A percentile compares a stretch with the other conserved stretches of the same genome.
These are phyloP conservation scores for Phaetusa simplex DNA, from an alignment of 2,113 vertebrate genomes.

Conservation along the genomic window DNA sequence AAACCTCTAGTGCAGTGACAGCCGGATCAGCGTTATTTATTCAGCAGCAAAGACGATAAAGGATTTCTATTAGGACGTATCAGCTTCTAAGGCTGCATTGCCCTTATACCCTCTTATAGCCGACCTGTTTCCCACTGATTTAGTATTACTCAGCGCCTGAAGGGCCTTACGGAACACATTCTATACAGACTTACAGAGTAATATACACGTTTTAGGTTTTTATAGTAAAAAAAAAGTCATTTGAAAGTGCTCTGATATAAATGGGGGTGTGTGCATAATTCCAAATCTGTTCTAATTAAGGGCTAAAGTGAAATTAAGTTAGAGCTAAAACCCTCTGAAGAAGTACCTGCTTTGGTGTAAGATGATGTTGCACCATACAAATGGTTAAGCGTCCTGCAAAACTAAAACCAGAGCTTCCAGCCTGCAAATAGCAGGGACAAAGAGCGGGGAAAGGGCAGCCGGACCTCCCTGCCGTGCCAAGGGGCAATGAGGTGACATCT, in stretches of 20 bases:
- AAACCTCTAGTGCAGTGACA: neutral
- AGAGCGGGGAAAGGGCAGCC: fast-evolving
- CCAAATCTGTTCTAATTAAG: neutral
- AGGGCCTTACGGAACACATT: neutral
- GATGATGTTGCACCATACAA: neutral
- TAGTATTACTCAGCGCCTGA: neutral
- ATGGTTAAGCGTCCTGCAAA: neutral
- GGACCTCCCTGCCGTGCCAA: neutral
- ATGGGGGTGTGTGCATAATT: fast-evolving
- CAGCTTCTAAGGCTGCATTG: neutral
- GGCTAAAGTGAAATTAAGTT: neutral
- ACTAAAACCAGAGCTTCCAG: neutral
- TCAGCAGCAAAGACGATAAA: neutral
- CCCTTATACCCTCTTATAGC: neutral
- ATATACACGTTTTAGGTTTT: neutral
- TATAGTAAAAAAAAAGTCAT: neutral
- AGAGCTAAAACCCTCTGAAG: neutral
- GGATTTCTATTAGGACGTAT: neutral
- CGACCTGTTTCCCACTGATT: neutral
- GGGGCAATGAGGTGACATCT: neutral
- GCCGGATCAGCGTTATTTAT: neutral
- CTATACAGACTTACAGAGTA: neutral
- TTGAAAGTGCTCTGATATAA: neutral
- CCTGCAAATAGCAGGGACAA: neutral
- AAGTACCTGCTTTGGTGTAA: neutral